phyloP scores from a whole-genome alignment of 2,797 vertebrate genomes.

The Liasis olivaceus region DNA sequence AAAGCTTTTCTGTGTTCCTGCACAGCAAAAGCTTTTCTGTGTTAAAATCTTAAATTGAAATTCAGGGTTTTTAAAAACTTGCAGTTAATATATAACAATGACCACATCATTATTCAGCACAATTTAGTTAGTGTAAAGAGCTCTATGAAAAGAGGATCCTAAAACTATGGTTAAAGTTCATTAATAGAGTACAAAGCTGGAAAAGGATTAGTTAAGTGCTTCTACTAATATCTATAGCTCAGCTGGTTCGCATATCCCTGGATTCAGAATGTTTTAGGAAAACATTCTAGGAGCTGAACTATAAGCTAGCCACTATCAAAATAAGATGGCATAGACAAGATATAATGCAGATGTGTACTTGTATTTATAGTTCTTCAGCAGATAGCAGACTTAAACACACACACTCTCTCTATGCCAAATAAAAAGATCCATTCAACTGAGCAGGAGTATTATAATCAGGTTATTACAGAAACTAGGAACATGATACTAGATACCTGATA shows the following conservation, averaged over 20 bases:
- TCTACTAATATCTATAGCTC: not conserved
- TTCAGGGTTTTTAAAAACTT: not conserved
- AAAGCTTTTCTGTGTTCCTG: constrained; percentile 1
- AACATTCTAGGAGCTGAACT: not conserved
- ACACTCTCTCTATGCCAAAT: not conserved
- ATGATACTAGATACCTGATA: not conserved
- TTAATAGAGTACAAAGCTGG: not conserved
- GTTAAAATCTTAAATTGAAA: not conserved
- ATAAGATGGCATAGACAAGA: not conserved
- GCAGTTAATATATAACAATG: not conserved
- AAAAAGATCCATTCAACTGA: not conserved
- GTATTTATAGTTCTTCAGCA: not conserved
- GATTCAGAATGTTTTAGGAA: not conserved
- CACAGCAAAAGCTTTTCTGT: not conserved
- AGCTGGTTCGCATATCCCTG: not conserved
- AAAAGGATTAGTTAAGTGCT: not conserved
- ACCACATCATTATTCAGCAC: not conserved
- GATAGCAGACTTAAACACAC: no score
- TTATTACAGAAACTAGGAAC: not conserved
- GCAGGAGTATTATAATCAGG: not conserved
- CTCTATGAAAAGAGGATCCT: not conserved
- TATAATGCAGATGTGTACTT: not conserved
- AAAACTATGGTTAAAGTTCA: not conserved
- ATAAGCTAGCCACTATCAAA: not conserved
- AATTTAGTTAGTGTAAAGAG: not conserved